Evolutionary conservation across 2,888 invertebrate genomes (phyloP), one percentile per base, ranked within the genome.

Genomic region (Epirrhoe tristata): DNA sequence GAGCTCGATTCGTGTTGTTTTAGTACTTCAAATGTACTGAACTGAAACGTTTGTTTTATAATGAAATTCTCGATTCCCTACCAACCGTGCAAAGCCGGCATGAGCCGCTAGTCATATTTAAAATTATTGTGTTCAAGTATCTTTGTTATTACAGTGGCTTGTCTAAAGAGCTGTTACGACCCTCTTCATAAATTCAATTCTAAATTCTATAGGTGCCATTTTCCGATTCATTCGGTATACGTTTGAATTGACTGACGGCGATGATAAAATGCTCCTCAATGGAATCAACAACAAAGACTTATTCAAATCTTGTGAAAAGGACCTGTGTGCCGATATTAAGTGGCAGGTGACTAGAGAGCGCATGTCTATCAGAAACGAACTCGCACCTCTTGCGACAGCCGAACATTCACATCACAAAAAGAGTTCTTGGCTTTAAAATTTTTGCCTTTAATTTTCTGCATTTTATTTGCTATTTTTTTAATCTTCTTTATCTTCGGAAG

Each of bases 271-370:
- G 54, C 14, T 17, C 10, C 14, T 53, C 58, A 55, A 67, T 70
- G 54, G 58, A 57, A 57, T 55, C 63, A 56, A 36, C 48, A 46
- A 62, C 68, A 68, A 66, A 64, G 46, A 61, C 53, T 62, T 53
- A 64, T 71, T 69, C 64, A 69, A 62, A 69, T 66, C 54, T 48
- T 7, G 34, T 64, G 62, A 58, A 17, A 55, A 46, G 36, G 50
- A 50, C 32, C 5, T 48, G 5, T 6, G 10, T 32, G 48, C 43
- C 16, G 48, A 16, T 48, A 48, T 16, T 12, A 12, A 10, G 39
- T 7, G 7, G 39, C 10, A 4, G 12, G 39, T 12, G 5, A 43
- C 39, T 12, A 43, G n/a, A 12, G 39, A 12, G 12, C 5, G 39
- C 12, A 43, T 43, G 12, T 12, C 39, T 5, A 12, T 0, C 0